A percentile compares a stretch with the other conserved stretches of the same genome.
These are phyloP conservation scores for Zaprionus nigranus DNA, from an alignment of 1,140 invertebrate species.

Conservation along the genomic window DNA sequence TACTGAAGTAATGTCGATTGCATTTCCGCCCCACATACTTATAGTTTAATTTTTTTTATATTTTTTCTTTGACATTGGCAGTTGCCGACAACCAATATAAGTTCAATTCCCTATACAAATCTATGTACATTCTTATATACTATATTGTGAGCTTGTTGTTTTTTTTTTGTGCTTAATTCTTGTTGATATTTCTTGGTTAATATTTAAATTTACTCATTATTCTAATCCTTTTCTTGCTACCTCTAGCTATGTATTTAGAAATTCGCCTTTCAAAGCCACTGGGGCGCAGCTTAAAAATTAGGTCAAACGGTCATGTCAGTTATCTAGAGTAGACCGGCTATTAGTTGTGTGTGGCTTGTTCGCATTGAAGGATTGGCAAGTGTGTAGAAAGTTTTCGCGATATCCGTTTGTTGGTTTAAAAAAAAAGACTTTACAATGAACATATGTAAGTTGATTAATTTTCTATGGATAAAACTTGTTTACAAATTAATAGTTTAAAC, in stretches of 20 bases:
- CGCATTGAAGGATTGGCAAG: slow-evolving; percentile 18
- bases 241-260: too few species aligned
- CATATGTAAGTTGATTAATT: background rate
- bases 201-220: slow-evolving; percentile 71
- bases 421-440: slow-evolving; percentile 50
- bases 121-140: too few species aligned
- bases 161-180: slow-evolving; percentile 40
- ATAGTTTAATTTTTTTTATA: too few species aligned
- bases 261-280: slow-evolving; percentile 38
- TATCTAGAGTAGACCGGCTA: slow-evolving; percentile 50
- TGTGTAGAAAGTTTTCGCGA: slow-evolving; percentile 8
- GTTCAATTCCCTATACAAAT: too few species aligned
- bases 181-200: slow-evolving; percentile 55
- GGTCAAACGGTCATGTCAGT: slow-evolving; percentile 81
- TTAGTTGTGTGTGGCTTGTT: slow-evolving; percentile 38
- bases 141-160: too few species aligned
- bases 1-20: too few species aligned
- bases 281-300: slow-evolving; percentile 68
- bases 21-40: too few species aligned
- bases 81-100: too few species aligned
- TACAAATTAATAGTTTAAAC: too few species aligned
- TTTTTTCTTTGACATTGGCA: too few species aligned
- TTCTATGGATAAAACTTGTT: too few species aligned
- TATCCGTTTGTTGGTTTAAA: slow-evolving; percentile 65
- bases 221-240: slow-evolving; percentile 9